phyloP scores from a whole-genome alignment of 2,888 invertebrate genomes.

The Dicroscelio sp. region DNA sequence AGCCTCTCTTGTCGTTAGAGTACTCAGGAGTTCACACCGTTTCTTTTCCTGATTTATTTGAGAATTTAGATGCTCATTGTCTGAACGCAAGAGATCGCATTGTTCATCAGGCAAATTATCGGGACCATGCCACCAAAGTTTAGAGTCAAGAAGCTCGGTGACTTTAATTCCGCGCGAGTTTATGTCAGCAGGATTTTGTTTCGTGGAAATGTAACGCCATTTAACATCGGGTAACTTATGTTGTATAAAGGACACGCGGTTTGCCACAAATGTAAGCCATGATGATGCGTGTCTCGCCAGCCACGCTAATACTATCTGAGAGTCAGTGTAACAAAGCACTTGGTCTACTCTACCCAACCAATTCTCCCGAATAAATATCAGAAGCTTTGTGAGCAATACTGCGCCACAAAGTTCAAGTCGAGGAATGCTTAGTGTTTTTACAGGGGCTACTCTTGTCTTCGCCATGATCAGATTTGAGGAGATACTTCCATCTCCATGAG shows the following conservation, averaged over 20 bases:
- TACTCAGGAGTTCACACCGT: too few species aligned
- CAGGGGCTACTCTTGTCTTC: background rate
- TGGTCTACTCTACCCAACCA: background rate
- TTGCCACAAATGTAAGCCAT: background rate
- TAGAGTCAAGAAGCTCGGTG: background rate
- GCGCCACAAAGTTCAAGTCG: background rate
- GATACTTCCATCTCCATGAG: background rate
- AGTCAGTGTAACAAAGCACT: background rate
- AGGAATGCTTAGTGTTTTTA: background rate
- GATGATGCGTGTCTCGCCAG: background rate
- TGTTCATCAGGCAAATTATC: too few species aligned
- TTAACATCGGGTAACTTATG: background rate
- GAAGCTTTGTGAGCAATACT: background rate
- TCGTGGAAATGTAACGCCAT: background rate
- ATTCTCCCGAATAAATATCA: background rate
- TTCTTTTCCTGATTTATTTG: too few species aligned
- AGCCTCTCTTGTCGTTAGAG: background rate
- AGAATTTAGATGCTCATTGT: too few species aligned
- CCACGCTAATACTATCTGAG: background rate
- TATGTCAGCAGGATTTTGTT: background rate
- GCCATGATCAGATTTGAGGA: background rate
- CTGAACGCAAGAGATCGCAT: background rate
- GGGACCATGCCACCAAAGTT: constrained; percentile 1
- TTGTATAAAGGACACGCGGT: background rate
- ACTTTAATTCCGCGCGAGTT: background rate